These are phyloP conservation scores for Heloderma charlesbogerti DNA, from an alignment of 2,113 vertebrate genomes.

Conservation along the genomic window DNA sequence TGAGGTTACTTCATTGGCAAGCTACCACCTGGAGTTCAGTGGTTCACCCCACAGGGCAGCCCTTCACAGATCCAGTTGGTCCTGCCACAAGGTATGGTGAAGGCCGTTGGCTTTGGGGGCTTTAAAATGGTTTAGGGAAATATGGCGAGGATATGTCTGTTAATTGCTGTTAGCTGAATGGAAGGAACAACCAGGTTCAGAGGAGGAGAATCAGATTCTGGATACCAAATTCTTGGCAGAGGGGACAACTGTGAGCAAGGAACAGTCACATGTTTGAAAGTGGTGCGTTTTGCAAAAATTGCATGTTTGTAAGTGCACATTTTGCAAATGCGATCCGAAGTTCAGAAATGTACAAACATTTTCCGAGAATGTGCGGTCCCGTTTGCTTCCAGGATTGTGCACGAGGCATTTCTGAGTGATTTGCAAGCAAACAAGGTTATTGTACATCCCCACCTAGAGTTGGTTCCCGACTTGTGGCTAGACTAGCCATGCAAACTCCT, in stretches of 20 bases:
- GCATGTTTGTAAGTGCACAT: too few relatives aligned
- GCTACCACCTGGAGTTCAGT: too few relatives aligned
- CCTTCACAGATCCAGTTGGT: neutral
- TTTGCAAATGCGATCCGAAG: too few relatives aligned
- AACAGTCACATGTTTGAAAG: too few relatives aligned
- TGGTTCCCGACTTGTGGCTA: neutral
- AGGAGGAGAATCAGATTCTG: neutral
- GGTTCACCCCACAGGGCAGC: too few relatives aligned
- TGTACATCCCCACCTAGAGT: neutral
- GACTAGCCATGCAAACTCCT: neutral
- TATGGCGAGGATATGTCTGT: neutral
- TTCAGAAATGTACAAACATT: too few relatives aligned
- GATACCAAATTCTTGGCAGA: neutral
- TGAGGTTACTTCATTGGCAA: neutral
- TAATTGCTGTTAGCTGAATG: neutral
- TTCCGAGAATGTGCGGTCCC: too few relatives aligned
- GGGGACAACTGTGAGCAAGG: neutral
- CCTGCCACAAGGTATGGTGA: neutral
- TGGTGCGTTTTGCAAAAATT: too few relatives aligned
- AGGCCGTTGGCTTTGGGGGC: neutral
- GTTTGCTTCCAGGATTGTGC: too few relatives aligned
- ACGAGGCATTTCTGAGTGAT: too few relatives aligned
- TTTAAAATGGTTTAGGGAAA: neutral
- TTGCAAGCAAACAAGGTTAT: too few relatives aligned
- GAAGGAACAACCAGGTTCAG: neutral